A percentile compares a stretch with the other conserved stretches of the same genome.
phyloP scores from a whole-genome alignment of 2,888 invertebrate genomes.

The Lumbricus terrestris region DNA sequence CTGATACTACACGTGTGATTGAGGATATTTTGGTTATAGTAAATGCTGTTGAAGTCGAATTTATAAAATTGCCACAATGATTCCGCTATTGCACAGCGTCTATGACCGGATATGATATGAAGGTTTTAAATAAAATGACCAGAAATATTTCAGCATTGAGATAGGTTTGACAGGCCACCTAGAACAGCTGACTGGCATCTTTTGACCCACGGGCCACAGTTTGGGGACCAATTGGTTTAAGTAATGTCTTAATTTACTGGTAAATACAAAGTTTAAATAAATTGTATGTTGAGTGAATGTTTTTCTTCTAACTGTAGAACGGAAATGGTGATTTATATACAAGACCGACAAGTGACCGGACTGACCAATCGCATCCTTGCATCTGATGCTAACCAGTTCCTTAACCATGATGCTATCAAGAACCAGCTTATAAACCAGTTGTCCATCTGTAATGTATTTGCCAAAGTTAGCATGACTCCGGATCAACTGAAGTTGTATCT shows the following conservation, averaged over 20 bases:
- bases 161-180: background rate
- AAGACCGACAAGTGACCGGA: conserved; percentile 69
- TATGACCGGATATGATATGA: background rate
- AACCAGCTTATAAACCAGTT: conserved; percentile 71
- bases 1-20: too few species aligned
- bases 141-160: background rate
- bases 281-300: background rate
- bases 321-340: conserved; percentile 74
- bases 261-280: background rate
- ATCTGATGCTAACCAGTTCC: conserved; percentile 58
- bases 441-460: conserved; percentile 73
- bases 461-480: conserved; percentile 71
- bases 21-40: too few species aligned
- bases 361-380: conserved; percentile 57
- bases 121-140: background rate
- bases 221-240: background rate
- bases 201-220: too few species aligned
- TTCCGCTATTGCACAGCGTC: background rate
- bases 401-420: conserved; percentile 68
- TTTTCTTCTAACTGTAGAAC: conserved; percentile 57
- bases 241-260: background rate
- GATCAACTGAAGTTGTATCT: conserved; percentile 74
- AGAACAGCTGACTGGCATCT: too few species aligned
- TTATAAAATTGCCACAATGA: too few species aligned
- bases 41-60: too few species aligned